A percentile compares a stretch with the other conserved stretches of the same genome.
phyloP scores from a whole-genome alignment of 1,140 invertebrate genomes.

The Hormaphis cornu region DNA sequence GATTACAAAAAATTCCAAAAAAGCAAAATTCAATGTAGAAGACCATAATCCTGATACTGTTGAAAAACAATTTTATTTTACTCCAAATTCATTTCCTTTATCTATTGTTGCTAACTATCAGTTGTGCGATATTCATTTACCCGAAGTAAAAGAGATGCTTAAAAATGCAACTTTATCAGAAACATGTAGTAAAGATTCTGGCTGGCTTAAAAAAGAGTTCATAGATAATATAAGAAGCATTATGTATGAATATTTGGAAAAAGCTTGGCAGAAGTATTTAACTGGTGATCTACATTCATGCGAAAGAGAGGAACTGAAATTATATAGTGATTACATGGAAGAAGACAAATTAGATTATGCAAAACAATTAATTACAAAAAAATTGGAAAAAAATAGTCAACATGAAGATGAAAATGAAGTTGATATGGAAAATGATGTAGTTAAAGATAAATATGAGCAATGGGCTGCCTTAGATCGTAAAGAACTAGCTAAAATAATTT shows the following conservation, averaged over 20 bases:
- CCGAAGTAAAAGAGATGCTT: conserved; percentile 20
- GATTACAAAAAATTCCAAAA: conserved; percentile 5
- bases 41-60: conserved; percentile 7
- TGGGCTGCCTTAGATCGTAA: conserved; percentile 12
- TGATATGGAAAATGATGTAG: not conserved
- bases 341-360: conserved; percentile 27
- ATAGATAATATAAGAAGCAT: conserved; percentile 10
- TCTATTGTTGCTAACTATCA: conserved; percentile 27
- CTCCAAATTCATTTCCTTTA: conserved; percentile 25
- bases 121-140: conserved; percentile 26
- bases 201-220: conserved; percentile 18
- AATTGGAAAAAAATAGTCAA: not conserved
- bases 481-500: conserved; percentile 21
- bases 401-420: not conserved
- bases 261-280: conserved; percentile 22
- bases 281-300: not conserved
- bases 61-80: conserved; percentile 31
- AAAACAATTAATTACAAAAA: conserved; percentile 13
- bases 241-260: conserved; percentile 25
- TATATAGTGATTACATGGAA: conserved; percentile 22
- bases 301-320: not conserved
- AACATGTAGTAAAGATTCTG: conserved; percentile 14
- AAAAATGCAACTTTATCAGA: conserved; percentile 15
- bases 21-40: not conserved
- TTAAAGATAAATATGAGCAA: conserved; percentile 5